These are phyloP conservation scores for Ochropleura plecta DNA, from an alignment of 2,888 invertebrate genomes.

Conservation along the genomic window DNA sequence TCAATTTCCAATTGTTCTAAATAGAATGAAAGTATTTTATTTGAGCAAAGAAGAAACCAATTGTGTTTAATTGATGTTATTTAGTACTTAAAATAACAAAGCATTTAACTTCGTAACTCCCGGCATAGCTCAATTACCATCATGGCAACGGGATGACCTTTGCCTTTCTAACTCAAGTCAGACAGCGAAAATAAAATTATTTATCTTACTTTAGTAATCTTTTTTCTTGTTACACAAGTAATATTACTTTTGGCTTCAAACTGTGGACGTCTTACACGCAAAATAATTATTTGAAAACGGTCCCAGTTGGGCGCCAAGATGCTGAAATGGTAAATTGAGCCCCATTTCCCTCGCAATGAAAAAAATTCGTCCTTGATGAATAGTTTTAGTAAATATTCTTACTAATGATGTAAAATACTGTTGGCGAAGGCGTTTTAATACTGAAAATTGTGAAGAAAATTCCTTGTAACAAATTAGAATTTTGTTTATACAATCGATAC, in stretches of 20 bases:
- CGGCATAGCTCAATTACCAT: slow-evolving; percentile 46
- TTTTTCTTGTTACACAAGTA: slow-evolving; percentile 55
- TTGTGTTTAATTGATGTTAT: slow-evolving; percentile 64
- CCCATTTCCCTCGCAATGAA: slow-evolving; percentile 30
- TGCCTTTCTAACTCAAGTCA: slow-evolving; percentile 47
- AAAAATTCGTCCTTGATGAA: slow-evolving; percentile 41
- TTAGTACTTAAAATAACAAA: slow-evolving; percentile 60
- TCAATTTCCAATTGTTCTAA: slow-evolving; percentile 50
- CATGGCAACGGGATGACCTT: slow-evolving; percentile 59
- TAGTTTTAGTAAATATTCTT: slow-evolving; percentile 52
- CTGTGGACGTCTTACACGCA: slow-evolving; percentile 12
- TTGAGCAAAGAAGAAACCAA: slow-evolving; percentile 54
- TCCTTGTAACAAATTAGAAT: slow-evolving; percentile 28
- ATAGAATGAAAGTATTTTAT: slow-evolving; percentile 49
- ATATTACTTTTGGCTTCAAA: slow-evolving; percentile 52
- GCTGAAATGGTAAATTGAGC: slow-evolving; percentile 20
- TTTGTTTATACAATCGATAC: slow-evolving; percentile 49
- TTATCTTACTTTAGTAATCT: slow-evolving; percentile 52
- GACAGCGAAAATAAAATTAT: slow-evolving; percentile 48
- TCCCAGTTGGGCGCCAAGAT: slow-evolving; percentile 57
- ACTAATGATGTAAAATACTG: slow-evolving; percentile 56
- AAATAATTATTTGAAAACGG: slow-evolving; percentile 26
- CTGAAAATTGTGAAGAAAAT: slow-evolving; percentile 43
- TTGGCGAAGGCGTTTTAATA: slow-evolving; percentile 16
- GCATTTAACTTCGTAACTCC: slow-evolving; percentile 53